Evolutionary conservation across 2,113 vertebrate species (phyloP), one percentile per base, ranked within the genome.

Genomic region (Oenanthe melanoleuca): DNA sequence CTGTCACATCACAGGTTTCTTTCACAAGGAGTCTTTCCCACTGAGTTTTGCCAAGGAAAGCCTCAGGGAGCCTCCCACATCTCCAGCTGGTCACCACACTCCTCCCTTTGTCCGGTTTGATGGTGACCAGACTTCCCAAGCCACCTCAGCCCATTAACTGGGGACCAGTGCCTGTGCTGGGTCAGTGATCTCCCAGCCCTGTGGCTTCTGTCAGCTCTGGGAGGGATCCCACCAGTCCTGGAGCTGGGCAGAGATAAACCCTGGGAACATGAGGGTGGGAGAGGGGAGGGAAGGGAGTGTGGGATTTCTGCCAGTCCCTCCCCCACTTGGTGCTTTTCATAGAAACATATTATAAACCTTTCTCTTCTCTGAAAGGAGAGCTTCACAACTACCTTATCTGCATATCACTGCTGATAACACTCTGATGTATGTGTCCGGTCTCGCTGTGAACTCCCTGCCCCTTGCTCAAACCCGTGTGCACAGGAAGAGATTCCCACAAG

Each of bases 311-410:
- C 42, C 5, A 12, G 45, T 34, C 37, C 75, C 73, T 90, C 38
- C 78, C 70, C 34, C 2, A 0, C 55, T 86, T 7, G 0, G 33
- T 77, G 29, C 37, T 94, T 72, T 87, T 70, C 79, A 66, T 63
- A 74, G 47, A 93, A 86, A 77, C 16, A 15, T 17, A 17, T 61
- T 42, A 55, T 7, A 84, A 92, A 88, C 59, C 16, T 66, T 83
- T 66, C 20, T 63, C 28, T 63, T 81, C 47, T 69, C 66, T 92
- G 31, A 88, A 88, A 90, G 21, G 20, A 86, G 88, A 80, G 26
- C 25, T 90, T 83, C 84, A n/a, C 23, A 60, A 25, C 44, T 57
- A 23, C 38, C 72, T 94, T 93, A 92, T 96, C 95, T 90, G 69
- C 1, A 1, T 44, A 7, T 3, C 5, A 0, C 19, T 70, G 21